A percentile compares a stretch with the other conserved stretches of the same genome.
These are phyloP conservation scores for Antidorcas marsupialis DNA, from an alignment of 2,113 vertebrate species.

Conservation along the genomic window DNA sequence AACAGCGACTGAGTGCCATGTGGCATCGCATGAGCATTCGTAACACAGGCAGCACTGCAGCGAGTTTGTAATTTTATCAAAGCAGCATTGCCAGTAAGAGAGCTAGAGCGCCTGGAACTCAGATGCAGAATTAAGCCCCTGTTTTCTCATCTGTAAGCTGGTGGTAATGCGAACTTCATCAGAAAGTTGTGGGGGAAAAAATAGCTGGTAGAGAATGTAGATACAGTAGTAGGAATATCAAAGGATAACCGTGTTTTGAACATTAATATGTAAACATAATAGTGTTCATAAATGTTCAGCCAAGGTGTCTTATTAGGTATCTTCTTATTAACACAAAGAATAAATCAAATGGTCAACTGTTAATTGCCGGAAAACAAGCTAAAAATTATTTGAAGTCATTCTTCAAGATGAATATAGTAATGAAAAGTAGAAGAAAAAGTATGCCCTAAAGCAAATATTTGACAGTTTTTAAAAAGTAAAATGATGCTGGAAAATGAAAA, in stretches of 20 bases:
- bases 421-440: background rate
- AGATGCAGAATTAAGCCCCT: background rate
- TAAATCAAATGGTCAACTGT: background rate
- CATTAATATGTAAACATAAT: background rate
- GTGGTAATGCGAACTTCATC: background rate
- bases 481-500: background rate
- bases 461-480: background rate
- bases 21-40: background rate
- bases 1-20: background rate
- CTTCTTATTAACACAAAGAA: background rate
- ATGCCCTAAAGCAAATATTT: background rate
- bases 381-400: background rate
- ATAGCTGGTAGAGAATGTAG: background rate
- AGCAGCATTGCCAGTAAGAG: background rate
- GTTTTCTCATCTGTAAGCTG: background rate
- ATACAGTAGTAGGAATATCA: background rate
- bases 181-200: no score
- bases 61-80: background rate
- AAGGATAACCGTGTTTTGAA: background rate
- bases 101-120: background rate
- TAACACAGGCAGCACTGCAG: background rate
- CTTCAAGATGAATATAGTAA: background rate
- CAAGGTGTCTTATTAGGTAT: background rate
- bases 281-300: background rate
- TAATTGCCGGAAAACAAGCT: background rate